phyloP scores from a whole-genome alignment of 2,797 vertebrate species.

The Balearica regulorum region DNA sequence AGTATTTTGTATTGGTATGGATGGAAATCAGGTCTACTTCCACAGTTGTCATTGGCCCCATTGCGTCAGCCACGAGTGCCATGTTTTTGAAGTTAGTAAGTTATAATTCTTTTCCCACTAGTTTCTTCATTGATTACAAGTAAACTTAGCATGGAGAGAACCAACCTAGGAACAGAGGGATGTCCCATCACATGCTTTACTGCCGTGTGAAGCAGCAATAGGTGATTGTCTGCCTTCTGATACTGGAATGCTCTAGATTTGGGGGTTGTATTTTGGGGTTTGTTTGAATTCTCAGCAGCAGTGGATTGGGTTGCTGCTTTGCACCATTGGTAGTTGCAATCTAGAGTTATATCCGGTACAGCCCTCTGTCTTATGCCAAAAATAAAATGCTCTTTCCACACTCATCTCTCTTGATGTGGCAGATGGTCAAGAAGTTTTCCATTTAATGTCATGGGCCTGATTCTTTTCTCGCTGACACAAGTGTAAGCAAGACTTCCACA shows the following conservation, averaged over 20 bases:
- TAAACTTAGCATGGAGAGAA: neutral
- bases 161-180: neutral
- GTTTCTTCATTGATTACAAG: neutral
- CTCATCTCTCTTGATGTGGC: neutral
- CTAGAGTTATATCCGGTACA: neutral
- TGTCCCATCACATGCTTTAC: neutral
- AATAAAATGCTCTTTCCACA: neutral
- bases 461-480: neutral
- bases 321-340: neutral
- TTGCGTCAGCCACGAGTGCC: slow-evolving; percentile 10
- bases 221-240: neutral
- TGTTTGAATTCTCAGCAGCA: neutral
- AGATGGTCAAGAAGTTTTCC: slow-evolving; percentile 19
- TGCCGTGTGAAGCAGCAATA: neutral
- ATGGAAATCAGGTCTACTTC: slow-evolving; percentile 40
- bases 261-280: neutral
- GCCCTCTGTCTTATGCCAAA: slow-evolving; percentile 24
- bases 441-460: slow-evolving; percentile 17
- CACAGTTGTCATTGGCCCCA: slow-evolving; percentile 37
- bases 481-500: slow-evolving; percentile 11
- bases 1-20: slow-evolving; percentile 47
- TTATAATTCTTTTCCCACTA: neutral
- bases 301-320: neutral
- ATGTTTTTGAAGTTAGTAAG: neutral
- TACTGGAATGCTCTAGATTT: neutral